Evolutionary conservation across 1,140 invertebrate genomes (phyloP).

Genomic region (Anthonomus grandis): DNA sequence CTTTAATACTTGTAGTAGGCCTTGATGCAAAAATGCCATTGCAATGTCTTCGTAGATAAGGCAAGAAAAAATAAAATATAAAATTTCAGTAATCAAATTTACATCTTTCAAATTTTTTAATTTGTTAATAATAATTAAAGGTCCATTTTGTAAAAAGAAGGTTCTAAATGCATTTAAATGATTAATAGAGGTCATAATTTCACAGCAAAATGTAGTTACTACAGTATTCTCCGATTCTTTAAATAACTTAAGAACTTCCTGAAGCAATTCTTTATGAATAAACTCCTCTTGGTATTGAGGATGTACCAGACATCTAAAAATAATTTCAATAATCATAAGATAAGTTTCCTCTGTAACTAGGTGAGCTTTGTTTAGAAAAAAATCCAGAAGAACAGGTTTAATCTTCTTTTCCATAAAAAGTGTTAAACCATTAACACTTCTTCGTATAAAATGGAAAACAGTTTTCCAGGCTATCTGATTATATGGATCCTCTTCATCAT

Average conservation of each 20-base stretch:
- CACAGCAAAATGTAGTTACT: conserved; percentile 22
- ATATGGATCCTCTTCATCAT: conserved; percentile 26
- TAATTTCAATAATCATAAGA: conserved; percentile 30
- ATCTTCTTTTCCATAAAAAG: conserved; percentile 22
- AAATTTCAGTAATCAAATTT: conserved; percentile 28
- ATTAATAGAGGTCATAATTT: conserved; percentile 30
- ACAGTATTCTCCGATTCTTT: conserved; percentile 12
- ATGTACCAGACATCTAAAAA: conserved; percentile 27
- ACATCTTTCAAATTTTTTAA: conserved; percentile 24
- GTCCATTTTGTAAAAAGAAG: conserved; percentile 31
- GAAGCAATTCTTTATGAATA: conserved; percentile 23
- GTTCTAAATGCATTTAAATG: conserved; percentile 25
- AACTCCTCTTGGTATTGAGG: conserved; percentile 26
- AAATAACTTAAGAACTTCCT: conserved; percentile 25
- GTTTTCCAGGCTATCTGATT: conserved; percentile 36
- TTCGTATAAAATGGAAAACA: conserved; percentile 26
- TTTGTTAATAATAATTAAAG: conserved; percentile 23
- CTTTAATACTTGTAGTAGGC: conserved; percentile 28
- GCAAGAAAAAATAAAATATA: conserved; percentile 34
- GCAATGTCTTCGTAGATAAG: conserved; percentile 33
- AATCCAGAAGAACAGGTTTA: conserved; percentile 29
- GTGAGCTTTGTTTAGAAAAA: conserved; percentile 22
- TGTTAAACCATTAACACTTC: conserved; percentile 23
- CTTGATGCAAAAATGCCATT: conserved; percentile 25
- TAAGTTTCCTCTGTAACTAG: conserved; percentile 19